Evolutionary conservation across 2,888 invertebrate genomes (phyloP).

Genomic region (Dynastes tityus): DNA sequence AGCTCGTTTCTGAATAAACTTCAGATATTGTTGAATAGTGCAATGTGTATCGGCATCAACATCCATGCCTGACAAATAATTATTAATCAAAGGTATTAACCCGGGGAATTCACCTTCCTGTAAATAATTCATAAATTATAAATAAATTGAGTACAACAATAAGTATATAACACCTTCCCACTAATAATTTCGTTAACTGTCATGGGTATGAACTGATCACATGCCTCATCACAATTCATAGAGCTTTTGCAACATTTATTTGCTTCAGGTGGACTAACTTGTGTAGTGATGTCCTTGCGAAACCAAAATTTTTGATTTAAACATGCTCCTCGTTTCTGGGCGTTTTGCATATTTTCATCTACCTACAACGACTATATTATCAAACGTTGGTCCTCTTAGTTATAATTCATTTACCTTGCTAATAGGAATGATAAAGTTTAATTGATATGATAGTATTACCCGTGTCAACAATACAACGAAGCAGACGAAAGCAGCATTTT

Average conservation of each 20-base stretch:
- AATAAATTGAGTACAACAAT: neutral
- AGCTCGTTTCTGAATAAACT: slow-evolving; percentile 90
- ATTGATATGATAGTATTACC: slow-evolving; percentile 95
- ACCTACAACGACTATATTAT: slow-evolving; percentile 69
- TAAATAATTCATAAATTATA: slow-evolving; percentile 51
- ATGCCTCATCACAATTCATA: slow-evolving; percentile 60
- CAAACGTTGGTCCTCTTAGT: neutral
- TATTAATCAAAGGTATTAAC: slow-evolving; percentile 93
- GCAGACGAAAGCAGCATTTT: slow-evolving; percentile 98
- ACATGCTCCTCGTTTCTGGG: slow-evolving; percentile 93
- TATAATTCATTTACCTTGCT: slow-evolving; percentile 77
- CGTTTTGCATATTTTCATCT: slow-evolving; percentile 97
- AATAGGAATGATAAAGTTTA: slow-evolving; percentile 97
- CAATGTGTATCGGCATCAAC: slow-evolving; percentile 99
- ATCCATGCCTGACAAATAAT: slow-evolving; percentile 95
- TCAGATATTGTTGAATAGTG: slow-evolving; percentile 96
- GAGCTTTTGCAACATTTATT: slow-evolving; percentile 66
- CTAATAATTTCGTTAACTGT: slow-evolving; percentile 98
- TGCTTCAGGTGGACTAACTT: slow-evolving; percentile 70
- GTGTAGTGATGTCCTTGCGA: slow-evolving; percentile 82
- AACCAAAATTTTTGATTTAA: slow-evolving; percentile 93
- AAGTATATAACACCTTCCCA: slow-evolving; percentile 80
- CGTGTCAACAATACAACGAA: slow-evolving; percentile 97
- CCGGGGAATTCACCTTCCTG: slow-evolving; percentile 94
- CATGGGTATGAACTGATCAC: slow-evolving; percentile 82